Conservation (phyloP, 2,888 invertebrate genomes). For the Coleophora flavipennella region DNA sequence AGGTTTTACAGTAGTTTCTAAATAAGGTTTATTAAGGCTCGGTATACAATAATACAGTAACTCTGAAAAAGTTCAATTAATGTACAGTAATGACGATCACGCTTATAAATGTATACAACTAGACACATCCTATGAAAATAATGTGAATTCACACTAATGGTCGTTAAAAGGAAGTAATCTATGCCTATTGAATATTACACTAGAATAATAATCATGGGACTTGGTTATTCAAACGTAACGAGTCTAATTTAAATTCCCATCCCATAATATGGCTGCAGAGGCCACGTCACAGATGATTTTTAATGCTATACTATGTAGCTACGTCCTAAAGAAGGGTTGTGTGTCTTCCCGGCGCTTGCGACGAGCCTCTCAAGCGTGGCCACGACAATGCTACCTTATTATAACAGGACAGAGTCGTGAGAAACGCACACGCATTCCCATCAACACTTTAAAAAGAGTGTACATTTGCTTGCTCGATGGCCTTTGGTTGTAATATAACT, state of each 20-base stretch:
- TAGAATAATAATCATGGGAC: no score
- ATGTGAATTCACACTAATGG: no score
- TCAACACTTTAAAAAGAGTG: slow-evolving; percentile 12
- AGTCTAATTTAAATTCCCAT: slow-evolving; percentile 59
- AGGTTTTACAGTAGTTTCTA: not conserved
- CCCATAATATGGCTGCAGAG: slow-evolving; percentile 27
- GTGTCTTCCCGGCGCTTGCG: slow-evolving; percentile 47
- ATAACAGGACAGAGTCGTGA: slow-evolving; percentile 54
- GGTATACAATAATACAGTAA: not conserved
- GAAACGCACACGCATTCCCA: slow-evolving; percentile 41
- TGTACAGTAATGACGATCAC: not conserved
- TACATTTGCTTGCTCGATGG: slow-evolving; percentile 3
- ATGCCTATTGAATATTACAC: no score
- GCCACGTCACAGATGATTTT: no score
- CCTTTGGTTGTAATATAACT: slow-evolving; percentile 1
- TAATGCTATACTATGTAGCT: no score
- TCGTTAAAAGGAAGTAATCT: no score
- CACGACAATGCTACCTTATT: slow-evolving; percentile 58
- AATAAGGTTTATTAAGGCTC: no score
- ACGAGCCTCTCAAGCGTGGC: slow-evolving; percentile 44
- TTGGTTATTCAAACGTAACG: slow-evolving; percentile 44
- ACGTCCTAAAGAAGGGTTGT: slow-evolving; percentile 53
- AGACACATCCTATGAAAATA: no score
- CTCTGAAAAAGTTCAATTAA: not conserved
- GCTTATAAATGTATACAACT: not conserved